Conservation (phyloP, 2,797 vertebrate genomes). For the Lerista edwardsae region DNA sequence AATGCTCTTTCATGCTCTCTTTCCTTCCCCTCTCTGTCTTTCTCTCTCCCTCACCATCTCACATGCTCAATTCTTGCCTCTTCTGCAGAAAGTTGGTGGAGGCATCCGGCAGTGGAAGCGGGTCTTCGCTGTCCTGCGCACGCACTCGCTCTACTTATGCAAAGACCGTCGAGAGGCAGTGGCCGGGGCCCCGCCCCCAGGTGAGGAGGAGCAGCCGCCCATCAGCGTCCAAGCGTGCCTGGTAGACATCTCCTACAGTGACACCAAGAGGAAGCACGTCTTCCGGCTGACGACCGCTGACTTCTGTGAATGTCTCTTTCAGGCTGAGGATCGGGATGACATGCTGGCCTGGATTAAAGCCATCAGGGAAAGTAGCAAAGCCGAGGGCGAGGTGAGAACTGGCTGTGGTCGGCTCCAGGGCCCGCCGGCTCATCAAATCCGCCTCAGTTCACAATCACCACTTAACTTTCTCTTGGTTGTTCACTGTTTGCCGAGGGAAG, state of each 20-base stretch:
- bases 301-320: slow-evolving; percentile 99
- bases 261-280: slow-evolving; percentile 95
- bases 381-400: slow-evolving; percentile 92
- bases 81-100: slow-evolving; percentile 91
- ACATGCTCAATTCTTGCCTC: not conserved
- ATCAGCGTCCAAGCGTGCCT: slow-evolving; percentile 96
- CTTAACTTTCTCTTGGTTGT: slow-evolving; percentile 60
- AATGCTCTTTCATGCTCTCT: not conserved
- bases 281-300: slow-evolving; percentile 97
- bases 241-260: slow-evolving; percentile 98
- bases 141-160: slow-evolving; percentile 92
- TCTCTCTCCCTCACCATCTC: not conserved
- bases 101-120: slow-evolving; percentile 96
- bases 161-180: slow-evolving; percentile 95
- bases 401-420: slow-evolving; percentile 50
- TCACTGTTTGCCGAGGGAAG: slow-evolving; percentile 53
- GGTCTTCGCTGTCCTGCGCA: slow-evolving; percentile 90
- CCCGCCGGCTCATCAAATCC: slow-evolving; percentile 53
- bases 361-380: slow-evolving; percentile 96
- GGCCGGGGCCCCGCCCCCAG: slow-evolving; percentile 80
- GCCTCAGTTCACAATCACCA: slow-evolving; percentile 46
- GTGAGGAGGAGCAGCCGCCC: slow-evolving; percentile 93
- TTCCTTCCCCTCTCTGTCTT: not conserved
- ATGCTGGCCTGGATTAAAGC: slow-evolving; percentile 98
- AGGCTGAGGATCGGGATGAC: slow-evolving; percentile 96